phyloP scores from a whole-genome alignment of 2,113 vertebrate species.

The Struthio camelus region DNA sequence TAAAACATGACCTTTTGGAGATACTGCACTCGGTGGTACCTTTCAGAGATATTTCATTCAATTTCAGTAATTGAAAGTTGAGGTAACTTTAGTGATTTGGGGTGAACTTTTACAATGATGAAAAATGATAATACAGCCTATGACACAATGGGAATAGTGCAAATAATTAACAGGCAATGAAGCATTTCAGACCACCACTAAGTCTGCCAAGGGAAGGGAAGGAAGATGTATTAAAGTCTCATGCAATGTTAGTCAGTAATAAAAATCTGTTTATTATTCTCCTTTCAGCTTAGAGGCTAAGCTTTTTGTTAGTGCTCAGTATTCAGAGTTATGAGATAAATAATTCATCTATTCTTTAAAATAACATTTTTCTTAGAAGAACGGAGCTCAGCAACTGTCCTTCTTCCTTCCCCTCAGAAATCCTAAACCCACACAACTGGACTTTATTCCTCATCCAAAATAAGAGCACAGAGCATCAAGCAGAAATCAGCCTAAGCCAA shows the following conservation, averaged over 20 bases:
- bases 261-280: conserved; percentile 29
- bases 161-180: conserved; percentile 61
- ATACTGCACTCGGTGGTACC: neutral
- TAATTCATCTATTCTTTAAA: conserved; percentile 3
- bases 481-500: neutral
- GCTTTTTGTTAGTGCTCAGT: conserved; percentile 2
- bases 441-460: neutral
- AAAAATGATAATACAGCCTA: conserved; percentile 26
- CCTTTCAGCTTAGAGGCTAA: conserved; percentile 8
- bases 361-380: conserved; percentile 29
- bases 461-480: neutral
- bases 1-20: conserved; percentile 15
- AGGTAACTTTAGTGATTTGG: conserved; percentile 30
- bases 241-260: conserved; percentile 8
- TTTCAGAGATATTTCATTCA: neutral
- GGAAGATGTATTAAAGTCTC: conserved; percentile 30
- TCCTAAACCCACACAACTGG: neutral
- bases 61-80: neutral
- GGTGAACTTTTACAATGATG: conserved; percentile 24
- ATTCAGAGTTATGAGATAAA: neutral
- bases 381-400: neutral
- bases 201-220: conserved; percentile 8
- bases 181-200: conserved; percentile 29
- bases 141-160: conserved; percentile 12
- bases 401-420: neutral